Evolutionary conservation across 92 coral and sea anemone genomes (phyloP).

Genomic region (Porites lobata): DNA sequence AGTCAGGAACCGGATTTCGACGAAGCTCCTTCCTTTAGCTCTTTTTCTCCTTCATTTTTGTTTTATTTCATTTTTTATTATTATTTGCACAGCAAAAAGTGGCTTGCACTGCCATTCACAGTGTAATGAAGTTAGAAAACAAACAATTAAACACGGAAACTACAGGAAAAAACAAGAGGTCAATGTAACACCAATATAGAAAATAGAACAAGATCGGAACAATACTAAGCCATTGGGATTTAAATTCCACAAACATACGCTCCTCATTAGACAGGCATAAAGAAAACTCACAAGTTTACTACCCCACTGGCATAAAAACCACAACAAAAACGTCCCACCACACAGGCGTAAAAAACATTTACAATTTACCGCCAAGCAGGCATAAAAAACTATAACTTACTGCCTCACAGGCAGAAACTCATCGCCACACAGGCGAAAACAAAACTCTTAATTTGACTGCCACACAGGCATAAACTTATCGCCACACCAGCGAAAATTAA

Average conservation of each 20-base stretch:
- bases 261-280: background rate
- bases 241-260: too few relatives aligned
- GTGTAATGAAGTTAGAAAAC: too few relatives aligned
- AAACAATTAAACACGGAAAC: too few relatives aligned
- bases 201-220: too few relatives aligned
- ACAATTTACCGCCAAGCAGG: background rate
- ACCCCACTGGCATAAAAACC: background rate
- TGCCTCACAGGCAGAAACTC: background rate
- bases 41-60: background rate
- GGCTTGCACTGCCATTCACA: too few relatives aligned
- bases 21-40: background rate
- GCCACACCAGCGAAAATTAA: background rate
- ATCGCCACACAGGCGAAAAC: too few relatives aligned
- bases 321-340: background rate
- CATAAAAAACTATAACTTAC: background rate
- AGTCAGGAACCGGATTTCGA: constrained; percentile 12
- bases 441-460: too few relatives aligned
- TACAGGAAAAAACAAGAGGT: background rate
- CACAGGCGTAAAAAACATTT: background rate
- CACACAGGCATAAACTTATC: too few relatives aligned
- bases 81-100: too few relatives aligned
- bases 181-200: background rate
- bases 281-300: background rate
- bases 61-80: background rate
- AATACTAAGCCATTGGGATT: too few relatives aligned